Base-by-base conservation (phyloP, 1,140 invertebrate genomes). In the Magallana gigas region DNA sequence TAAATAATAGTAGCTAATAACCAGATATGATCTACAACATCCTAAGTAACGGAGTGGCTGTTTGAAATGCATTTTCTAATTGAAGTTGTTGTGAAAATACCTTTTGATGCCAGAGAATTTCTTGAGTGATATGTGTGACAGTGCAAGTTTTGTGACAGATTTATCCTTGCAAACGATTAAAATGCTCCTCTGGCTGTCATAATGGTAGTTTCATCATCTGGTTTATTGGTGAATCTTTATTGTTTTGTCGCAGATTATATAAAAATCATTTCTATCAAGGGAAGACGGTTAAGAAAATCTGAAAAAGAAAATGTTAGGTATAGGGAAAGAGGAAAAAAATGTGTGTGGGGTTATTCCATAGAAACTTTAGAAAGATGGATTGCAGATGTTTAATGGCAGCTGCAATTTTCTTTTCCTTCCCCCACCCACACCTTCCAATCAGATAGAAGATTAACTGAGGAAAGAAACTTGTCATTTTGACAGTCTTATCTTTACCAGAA, bases 371-470 rank as follows among this genome's bases (percentile, higher is more conserved):
- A 76, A 36, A 8, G 68, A 76, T 29, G 23, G 23, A 29, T 8
- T 76, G 23, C 68, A 76, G 68, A 76, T 76, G 68, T 76, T 64
- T 12, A 4, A 29, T 36, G 23, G 68, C 68, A 76, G 68, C 68
- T 23, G 23, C 14, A 29, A 76, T 76, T 76, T 71, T 76, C 68
- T 76, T 76, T 29, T 76, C 68, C 23, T 76, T 71, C 23, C 68
- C 68, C 68, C 68, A 76, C 68, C 68, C 68, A 76, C 68, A 29
- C 68, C 68, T 76, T 76, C 68, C 23, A 76, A 76, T 76, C 68
- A 76, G 68, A 76, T 76, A 11, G 60, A 64, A 64, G 60, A 64
- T 64, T 64, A 76, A 76, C 18, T 76, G 68, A 6, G 8, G 68
- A 76, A 29, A 76, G 23, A 76, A 76, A 8, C 68, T 76, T 76